Base-by-base conservation (phyloP, 2,113 vertebrate genomes). In the Elephantulus edwardii region DNA sequence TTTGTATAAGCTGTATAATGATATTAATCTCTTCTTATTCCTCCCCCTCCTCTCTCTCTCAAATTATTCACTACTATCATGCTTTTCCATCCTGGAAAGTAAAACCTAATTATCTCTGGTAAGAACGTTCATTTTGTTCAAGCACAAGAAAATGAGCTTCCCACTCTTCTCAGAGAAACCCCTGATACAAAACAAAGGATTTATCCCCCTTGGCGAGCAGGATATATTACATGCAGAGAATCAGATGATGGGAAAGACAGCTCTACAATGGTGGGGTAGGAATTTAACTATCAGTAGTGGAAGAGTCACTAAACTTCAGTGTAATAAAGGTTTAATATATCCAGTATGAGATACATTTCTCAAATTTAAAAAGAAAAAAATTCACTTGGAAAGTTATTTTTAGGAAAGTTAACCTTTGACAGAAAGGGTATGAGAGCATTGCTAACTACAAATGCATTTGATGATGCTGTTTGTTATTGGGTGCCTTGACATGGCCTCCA, bases 21-120 rank as follows among this genome's bases (percentile, higher is more conserved):
- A 96, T 96, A 96, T 96, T 95, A 97, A 97, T 96, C 87, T 95
- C 86, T 54, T 79, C 80, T 93, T 44, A 42, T 90, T 80, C 91
- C 84, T 91, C 62, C 40, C 92, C 84, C 91, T 44, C 86, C 92
- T 93, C n/a, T 84, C 71, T 54, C 44, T 94, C 74, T 91, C 71
- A 82, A 95, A 93, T 96, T 96, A 94, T 95, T 96, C 95, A 91
- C 68, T 94, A 91, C 80, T 89, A 66, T 83, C 83, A 72, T 94
- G 72, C 84, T 77, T 96, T 96, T 90, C 80, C 93, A 72, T 77
- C 93, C 89, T 68, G 42, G 94, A 96, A 40, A 86, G 42, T 3
- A 93, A 96, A 96, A 97, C 82, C 89, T 94, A 97, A 96, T 97
- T 96, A 92, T 88, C 83, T 95, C 89, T 66, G 82, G 56, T 88